Evolutionary conservation across 2,113 vertebrate species (phyloP).

Genomic region (Nibea albiflora): DNA sequence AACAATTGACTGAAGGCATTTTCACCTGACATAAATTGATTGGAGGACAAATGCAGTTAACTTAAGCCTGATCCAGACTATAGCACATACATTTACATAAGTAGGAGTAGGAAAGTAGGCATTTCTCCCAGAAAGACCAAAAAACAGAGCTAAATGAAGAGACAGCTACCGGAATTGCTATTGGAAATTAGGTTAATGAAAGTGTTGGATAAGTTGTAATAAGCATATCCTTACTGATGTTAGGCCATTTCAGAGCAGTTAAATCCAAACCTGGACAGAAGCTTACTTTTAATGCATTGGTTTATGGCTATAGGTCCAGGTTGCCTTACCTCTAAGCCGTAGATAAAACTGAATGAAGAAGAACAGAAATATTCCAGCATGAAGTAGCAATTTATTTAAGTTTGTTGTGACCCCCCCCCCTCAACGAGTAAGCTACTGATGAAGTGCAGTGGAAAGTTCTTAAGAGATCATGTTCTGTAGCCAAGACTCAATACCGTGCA

Average conservation of each 20-base stretch:
- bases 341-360: background rate
- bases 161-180: background rate
- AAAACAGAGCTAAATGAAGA: too few relatives aligned
- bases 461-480: constrained; percentile 38
- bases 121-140: too few relatives aligned
- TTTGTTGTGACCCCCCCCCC: background rate
- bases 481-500: constrained; percentile 33
- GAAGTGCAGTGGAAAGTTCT: constrained; percentile 42
- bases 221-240: background rate
- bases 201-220: background rate
- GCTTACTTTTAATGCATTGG: background rate
- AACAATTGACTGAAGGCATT: too few relatives aligned
- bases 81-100: background rate
- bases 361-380: background rate
- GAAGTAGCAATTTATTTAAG: constrained; percentile 1
- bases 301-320: background rate
- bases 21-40: too few relatives aligned
- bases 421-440: constrained; percentile 9
- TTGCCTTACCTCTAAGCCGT: background rate
- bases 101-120: too few relatives aligned
- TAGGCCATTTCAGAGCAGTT: background rate
- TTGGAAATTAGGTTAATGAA: background rate
- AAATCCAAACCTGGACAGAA: background rate
- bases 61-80: background rate
- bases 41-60: background rate